phyloP scores from a whole-genome alignment of 2,888 invertebrate species.

The Oeneis ivallda region DNA sequence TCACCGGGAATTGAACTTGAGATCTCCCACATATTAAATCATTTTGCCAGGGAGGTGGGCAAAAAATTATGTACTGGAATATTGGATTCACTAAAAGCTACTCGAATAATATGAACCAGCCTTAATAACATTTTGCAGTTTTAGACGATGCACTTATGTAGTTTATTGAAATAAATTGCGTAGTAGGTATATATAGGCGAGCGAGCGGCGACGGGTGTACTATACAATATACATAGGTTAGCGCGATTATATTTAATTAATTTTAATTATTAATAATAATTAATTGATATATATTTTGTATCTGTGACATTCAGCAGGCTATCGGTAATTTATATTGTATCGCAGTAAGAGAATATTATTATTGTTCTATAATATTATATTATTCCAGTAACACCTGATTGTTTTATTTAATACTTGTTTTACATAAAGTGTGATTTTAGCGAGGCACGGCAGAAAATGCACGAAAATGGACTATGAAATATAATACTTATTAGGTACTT shows the following conservation, averaged over 20 bases:
- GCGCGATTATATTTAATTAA: slow-evolving; percentile 54
- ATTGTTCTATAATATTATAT: slow-evolving; percentile 71
- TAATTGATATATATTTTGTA: slow-evolving; percentile 69
- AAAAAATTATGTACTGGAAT: not conserved
- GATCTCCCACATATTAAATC: too few species aligned
- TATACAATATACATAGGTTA: slow-evolving; percentile 60
- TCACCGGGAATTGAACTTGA: too few species aligned
- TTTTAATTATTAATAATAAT: slow-evolving; percentile 9
- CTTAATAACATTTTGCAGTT: not conserved
- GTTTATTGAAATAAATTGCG: slow-evolving; percentile 45
- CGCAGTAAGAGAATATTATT: slow-evolving; percentile 56
- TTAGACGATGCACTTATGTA: slow-evolving; percentile 51
- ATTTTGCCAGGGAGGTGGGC: not conserved
- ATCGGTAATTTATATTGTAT: slow-evolving; percentile 65
- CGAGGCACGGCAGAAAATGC: too few species aligned
- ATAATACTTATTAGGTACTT: too few species aligned
- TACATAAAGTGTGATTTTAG: too few species aligned
- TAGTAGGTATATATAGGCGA: slow-evolving; percentile 20
- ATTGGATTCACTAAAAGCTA: not conserved
- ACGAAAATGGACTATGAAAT: too few species aligned
- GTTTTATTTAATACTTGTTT: slow-evolving; percentile 37
- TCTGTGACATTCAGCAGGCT: slow-evolving; percentile 70
- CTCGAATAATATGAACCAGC: not conserved
- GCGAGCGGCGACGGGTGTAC: slow-evolving; percentile 43
- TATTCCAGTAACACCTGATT: slow-evolving; percentile 58